phyloP scores from a whole-genome alignment of 2,113 vertebrate species.

The Pyrgilauda ruficollis region DNA sequence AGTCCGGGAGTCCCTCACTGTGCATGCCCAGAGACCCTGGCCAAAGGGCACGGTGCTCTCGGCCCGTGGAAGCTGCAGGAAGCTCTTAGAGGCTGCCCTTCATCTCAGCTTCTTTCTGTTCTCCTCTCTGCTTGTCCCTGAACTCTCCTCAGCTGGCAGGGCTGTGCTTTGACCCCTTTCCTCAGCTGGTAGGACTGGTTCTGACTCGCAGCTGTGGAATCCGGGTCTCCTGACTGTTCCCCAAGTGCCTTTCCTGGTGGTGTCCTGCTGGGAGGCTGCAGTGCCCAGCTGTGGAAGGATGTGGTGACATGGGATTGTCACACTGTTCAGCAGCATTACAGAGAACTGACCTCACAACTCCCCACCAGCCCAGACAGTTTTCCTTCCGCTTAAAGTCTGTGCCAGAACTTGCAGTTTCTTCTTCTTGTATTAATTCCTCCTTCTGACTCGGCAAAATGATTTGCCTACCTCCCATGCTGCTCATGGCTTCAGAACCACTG shows the following conservation, averaged over 20 bases:
- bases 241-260: not conserved
- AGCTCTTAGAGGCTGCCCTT: not conserved
- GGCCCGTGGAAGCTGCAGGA: not conserved
- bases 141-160: not conserved
- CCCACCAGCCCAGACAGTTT: not conserved
- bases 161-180: not conserved
- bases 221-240: accelerated
- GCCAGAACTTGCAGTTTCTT: not conserved
- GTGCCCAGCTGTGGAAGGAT: not conserved
- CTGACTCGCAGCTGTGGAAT: not conserved
- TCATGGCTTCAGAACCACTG: not conserved
- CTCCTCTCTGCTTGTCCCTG: not conserved
- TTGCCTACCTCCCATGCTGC: not conserved
- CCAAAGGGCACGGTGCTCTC: not conserved
- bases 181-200: not conserved
- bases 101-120: not conserved
- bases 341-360: not conserved
- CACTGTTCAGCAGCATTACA: not conserved
- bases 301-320: not conserved
- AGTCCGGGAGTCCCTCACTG: not conserved
- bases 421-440: not conserved
- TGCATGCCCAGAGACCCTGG: not conserved
- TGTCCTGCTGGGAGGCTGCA: not conserved
- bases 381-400: not conserved
- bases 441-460: slow-evolving; percentile 13